phyloP scores from a whole-genome alignment of 2,113 vertebrate genomes.

The Ailurus styani region DNA sequence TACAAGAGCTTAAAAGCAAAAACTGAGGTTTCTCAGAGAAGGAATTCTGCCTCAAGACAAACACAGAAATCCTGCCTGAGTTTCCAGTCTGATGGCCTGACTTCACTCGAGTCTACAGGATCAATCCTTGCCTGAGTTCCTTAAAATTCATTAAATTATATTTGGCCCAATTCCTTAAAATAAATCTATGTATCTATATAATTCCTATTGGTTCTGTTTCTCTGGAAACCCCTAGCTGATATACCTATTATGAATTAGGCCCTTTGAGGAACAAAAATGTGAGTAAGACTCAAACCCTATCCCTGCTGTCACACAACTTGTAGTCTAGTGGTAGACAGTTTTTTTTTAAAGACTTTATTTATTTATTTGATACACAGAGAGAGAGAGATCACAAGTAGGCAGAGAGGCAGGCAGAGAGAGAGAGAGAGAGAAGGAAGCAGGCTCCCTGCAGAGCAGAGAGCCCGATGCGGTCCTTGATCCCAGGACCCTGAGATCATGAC shows the following conservation, averaged over 20 bases:
- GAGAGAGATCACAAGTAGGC: too few species aligned
- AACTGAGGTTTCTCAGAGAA: neutral
- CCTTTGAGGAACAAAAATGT: neutral
- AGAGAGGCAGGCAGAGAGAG: too few species aligned
- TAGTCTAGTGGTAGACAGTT: neutral
- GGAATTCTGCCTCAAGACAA: neutral
- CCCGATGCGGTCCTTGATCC: too few species aligned
- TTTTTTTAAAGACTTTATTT: too few species aligned
- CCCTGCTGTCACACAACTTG: neutral
- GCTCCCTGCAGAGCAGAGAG: too few species aligned
- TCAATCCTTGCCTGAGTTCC: neutral
- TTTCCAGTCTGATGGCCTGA: neutral
- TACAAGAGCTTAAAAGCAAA: slow-evolving; percentile 15
- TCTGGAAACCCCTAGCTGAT: slow-evolving; percentile 3
- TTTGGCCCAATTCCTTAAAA: neutral
- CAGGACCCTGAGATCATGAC: too few species aligned
- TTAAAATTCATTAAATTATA: neutral
- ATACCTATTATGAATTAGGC: neutral
- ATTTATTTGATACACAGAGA: too few species aligned
- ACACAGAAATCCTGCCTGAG: neutral
- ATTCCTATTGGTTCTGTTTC: neutral
- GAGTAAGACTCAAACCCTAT: neutral
- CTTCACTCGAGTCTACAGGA: neutral
- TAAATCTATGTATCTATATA: neutral
- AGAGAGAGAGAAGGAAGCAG: too few species aligned